phyloP scores from a whole-genome alignment of 1,140 invertebrate genomes.

The Apis laboriosa region DNA sequence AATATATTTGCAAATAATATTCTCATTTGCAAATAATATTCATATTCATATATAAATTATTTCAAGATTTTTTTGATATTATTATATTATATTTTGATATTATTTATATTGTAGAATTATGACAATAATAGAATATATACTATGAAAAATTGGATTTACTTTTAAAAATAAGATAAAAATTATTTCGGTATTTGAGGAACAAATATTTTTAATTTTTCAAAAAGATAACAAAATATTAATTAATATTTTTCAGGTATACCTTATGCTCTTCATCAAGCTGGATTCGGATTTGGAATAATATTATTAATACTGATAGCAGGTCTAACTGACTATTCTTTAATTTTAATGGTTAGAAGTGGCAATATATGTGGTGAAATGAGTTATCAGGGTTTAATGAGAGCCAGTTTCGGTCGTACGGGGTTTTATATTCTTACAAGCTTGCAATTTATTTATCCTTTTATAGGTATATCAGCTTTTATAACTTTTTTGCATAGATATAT shows the following conservation, averaged over 20 bases:
- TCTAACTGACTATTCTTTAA: constrained; percentile 92
- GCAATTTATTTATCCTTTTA: constrained; percentile 93
- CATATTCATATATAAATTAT: neutral
- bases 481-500: too few relatives aligned
- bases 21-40: neutral
- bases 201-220: neutral
- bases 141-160: neutral
- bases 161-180: neutral
- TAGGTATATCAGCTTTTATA: constrained; percentile 83
- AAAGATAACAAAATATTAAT: neutral
- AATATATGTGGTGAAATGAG: constrained; percentile 90
- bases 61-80: neutral
- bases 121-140: too few relatives aligned
- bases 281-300: constrained; percentile 89
- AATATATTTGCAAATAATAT: neutral
- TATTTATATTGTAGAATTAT: neutral
- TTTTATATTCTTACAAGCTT: constrained; percentile 89
- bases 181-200: constrained; percentile 18
- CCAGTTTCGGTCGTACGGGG: constrained; percentile 90
- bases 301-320: constrained; percentile 89
- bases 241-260: constrained; percentile 85
- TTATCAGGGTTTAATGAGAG: constrained; percentile 92
- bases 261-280: constrained; percentile 90
- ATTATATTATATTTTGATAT: too few relatives aligned
- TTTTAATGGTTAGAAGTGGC: constrained; percentile 90